Evolutionary conservation across 2,113 vertebrate genomes (phyloP).

Genomic region (Cygnus atratus): DNA sequence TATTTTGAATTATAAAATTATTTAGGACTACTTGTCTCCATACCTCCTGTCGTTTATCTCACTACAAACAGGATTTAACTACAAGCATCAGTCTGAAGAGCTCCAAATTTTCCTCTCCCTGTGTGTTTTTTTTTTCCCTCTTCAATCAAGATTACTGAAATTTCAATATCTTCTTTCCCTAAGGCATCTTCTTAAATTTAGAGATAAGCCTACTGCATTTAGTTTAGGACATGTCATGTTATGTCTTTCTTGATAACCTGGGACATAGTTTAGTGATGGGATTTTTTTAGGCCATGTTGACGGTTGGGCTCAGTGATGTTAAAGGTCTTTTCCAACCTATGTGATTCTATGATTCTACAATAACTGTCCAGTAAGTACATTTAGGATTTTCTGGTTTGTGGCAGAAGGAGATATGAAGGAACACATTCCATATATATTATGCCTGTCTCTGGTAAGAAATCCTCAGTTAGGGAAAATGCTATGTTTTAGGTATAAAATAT

Average conservation of each 20-base stretch:
- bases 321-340: neutral
- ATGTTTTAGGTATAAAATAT: neutral
- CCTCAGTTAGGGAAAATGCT: neutral
- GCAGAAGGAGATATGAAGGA: neutral
- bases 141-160: neutral
- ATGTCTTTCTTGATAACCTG: neutral
- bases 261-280: neutral
- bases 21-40: neutral
- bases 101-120: neutral
- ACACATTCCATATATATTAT: rapidly evolving
- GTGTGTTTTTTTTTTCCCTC: neutral
- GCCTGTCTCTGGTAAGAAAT: neutral
- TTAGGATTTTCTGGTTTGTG: neutral
- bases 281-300: neutral
- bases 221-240: neutral
- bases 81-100: neutral
- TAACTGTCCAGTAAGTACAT: neutral
- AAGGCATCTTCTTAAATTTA: neutral
- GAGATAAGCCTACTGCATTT: neutral
- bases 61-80: neutral
- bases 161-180: neutral
- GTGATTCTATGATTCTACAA: neutral
- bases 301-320: neutral
- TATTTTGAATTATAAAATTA: neutral
- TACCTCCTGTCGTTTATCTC: neutral